Base-by-base conservation (phyloP, 2,113 vertebrate genomes). In the Varanus komodoensis region DNA sequence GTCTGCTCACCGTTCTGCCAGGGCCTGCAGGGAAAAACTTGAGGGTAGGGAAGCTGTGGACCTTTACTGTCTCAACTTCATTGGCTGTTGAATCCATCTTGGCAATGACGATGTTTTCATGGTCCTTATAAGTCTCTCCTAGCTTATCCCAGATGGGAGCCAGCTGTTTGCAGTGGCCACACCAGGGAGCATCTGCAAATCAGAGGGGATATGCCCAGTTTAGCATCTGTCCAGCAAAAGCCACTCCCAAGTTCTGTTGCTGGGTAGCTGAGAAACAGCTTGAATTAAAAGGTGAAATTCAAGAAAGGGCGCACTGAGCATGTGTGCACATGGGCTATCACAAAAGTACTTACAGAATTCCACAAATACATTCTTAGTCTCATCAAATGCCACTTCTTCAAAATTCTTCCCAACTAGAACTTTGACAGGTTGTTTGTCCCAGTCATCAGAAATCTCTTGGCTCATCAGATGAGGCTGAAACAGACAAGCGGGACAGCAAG, bases 21-120 rank as follows among this genome's bases (percentile, higher is more conserved):
- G 98, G 82, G 73, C 98, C 96, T 50, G 98, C 98, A 0, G 99
- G 99, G 97, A 99, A 99, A 97, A 99, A 99, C 94, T 99, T 99
- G 32, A 99, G 97, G 0, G 99, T 99, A 80, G 99, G 99, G 95
- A 99, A 99, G 96, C 99, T 99, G 97, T 99, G 99, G 86, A 99
- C 98, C 95, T 98, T 99, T 77, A 99, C 99, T 0, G 97, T 57
- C 82, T 99, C 99, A 4, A 99, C 98, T 97, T 99, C 99, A 2
- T 99, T 99, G 87, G 98, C 99, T 0, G 99, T 99, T 0, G 99
- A 98, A 93, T 99, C 99, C 99, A 99, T 99, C 97, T 99, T 99
- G 25, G 98, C 99, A 81, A 99, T 98, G 52, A 99, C 29, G 0
- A 97, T 96, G 80, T 97, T 97, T 4, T 96, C 93, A 0, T 97